Percentiles rank a stretch among this genome's conserved stretches.
Evolutionary conservation across 2,113 vertebrate genomes (phyloP).

Genomic region (Danionella cerebrum): DNA sequence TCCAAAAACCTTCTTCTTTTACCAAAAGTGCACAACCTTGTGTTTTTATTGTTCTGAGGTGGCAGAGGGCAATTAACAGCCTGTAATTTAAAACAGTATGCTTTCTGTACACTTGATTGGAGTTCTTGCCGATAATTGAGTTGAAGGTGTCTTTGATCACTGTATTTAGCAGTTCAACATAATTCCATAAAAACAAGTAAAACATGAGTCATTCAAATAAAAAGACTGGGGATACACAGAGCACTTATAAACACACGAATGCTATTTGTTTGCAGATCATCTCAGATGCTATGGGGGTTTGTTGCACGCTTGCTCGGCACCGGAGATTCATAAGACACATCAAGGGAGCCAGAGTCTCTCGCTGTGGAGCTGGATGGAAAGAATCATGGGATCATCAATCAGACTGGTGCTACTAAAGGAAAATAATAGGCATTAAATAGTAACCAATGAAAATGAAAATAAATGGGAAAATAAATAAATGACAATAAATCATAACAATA

Average conservation of each 20-base stretch:
- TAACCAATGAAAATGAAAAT: too few species aligned
- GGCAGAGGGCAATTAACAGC: slow-evolving; percentile 56
- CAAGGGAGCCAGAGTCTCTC: slow-evolving; percentile 37
- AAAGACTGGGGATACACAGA: not conserved
- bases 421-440: too few species aligned
- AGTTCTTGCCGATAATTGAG: slow-evolving; percentile 40
- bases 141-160: slow-evolving; percentile 3
- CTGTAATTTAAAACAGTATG: slow-evolving; percentile 58
- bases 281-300: slow-evolving; percentile 32
- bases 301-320: slow-evolving; percentile 35
- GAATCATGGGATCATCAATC: too few species aligned
- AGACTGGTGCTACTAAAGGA: too few species aligned
- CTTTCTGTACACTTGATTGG: slow-evolving; percentile 66
- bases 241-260: not conserved
- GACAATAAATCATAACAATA: too few species aligned
- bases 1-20: slow-evolving; percentile 63
- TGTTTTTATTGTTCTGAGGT: slow-evolving; percentile 72
- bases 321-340: slow-evolving; percentile 48
- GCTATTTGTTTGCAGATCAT: slow-evolving; percentile 40
- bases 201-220: not conserved
- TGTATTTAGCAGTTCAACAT: slow-evolving; percentile 3
- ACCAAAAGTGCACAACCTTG: slow-evolving; percentile 59
- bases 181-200: not conserved
- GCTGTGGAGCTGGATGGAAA: slow-evolving; percentile 36
- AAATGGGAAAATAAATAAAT: too few species aligned